Evolutionary conservation across 2,888 invertebrate species (phyloP).

Genomic region (Ditylenchus weischeri): DNA sequence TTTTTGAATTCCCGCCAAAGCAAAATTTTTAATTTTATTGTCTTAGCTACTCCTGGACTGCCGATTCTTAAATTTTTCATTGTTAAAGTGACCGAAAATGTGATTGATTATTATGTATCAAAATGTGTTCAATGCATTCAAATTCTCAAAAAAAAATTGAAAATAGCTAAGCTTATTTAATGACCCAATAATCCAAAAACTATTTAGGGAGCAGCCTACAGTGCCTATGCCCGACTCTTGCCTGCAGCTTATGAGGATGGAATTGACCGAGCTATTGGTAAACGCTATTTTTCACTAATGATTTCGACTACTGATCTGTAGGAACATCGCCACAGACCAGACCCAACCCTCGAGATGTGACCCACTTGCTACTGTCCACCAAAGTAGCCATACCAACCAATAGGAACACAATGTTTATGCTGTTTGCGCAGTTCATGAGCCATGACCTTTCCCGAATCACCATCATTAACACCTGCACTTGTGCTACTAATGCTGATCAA

Average conservation of each 20-base stretch:
- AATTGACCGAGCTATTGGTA: slow-evolving; percentile 47
- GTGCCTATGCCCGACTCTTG: slow-evolving; percentile 63
- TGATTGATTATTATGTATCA: too few relatives aligned
- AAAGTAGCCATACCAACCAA: slow-evolving; percentile 36
- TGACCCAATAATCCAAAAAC: too few relatives aligned
- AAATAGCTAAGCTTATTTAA: too few relatives aligned
- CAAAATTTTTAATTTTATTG: too few relatives aligned
- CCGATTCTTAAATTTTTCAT: too few relatives aligned
- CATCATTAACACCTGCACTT: slow-evolving; percentile 33
- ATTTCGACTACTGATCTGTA: background rate
- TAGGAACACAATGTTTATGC: slow-evolving; percentile 47
- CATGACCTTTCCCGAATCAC: slow-evolving; percentile 53
- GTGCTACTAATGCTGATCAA: slow-evolving; percentile 34
- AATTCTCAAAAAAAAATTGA: too few relatives aligned
- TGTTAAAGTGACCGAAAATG: too few relatives aligned
- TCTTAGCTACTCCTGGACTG: too few relatives aligned
- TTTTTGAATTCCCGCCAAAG: too few relatives aligned
- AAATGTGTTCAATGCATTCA: too few relatives aligned
- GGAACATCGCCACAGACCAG: slow-evolving; percentile 30
- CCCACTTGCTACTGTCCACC: slow-evolving; percentile 52
- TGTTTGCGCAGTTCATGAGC: slow-evolving; percentile 50
- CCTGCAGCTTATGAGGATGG: slow-evolving; percentile 55
- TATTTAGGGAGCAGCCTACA: slow-evolving; percentile 84
- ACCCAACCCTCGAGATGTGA: slow-evolving; percentile 55
- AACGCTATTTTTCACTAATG: slow-evolving; percentile 21